Conservation (phyloP, 2,113 vertebrate genomes). For the Tenrec ecaudatus region DNA sequence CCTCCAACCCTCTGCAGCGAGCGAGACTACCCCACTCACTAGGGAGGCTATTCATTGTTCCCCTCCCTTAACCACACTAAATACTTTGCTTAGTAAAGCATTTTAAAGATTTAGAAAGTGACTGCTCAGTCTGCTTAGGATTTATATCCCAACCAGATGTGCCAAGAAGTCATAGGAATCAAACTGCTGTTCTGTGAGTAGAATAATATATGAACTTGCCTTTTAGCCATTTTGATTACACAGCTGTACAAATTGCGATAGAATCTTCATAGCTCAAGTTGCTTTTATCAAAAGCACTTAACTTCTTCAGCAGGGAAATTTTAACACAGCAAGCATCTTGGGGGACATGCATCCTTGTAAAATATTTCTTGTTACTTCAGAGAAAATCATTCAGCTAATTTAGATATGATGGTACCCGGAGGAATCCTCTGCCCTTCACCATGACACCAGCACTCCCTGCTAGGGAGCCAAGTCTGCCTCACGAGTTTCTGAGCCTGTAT, state of each 20-base stretch:
- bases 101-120: constrained; percentile 83
- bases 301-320: constrained; percentile 22
- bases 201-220: constrained; percentile 83
- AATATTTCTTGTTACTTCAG: neutral
- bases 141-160: constrained; percentile 86
- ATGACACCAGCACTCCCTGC: too few relatives aligned
- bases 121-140: constrained; percentile 81
- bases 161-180: constrained; percentile 85
- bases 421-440: neutral
- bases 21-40: constrained; percentile 57
- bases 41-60: constrained; percentile 71
- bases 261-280: constrained; percentile 65
- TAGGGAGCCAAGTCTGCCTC: too few relatives aligned
- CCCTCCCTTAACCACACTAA: constrained; percentile 72
- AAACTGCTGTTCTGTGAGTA: constrained; percentile 81
- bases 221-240: constrained; percentile 79
- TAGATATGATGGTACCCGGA: constrained; percentile 4
- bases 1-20: constrained; percentile 50
- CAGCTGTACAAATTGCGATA: constrained; percentile 81
- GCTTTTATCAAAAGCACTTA: constrained; percentile 57
- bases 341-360: neutral
- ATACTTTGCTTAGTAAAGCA: constrained; percentile 83
- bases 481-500: too few relatives aligned
- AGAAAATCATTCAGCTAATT: constrained; percentile 29
- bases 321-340: constrained; percentile 7